These are phyloP conservation scores for Alcedo atthis DNA, from an alignment of 2,797 vertebrate species.

Conservation along the genomic window DNA sequence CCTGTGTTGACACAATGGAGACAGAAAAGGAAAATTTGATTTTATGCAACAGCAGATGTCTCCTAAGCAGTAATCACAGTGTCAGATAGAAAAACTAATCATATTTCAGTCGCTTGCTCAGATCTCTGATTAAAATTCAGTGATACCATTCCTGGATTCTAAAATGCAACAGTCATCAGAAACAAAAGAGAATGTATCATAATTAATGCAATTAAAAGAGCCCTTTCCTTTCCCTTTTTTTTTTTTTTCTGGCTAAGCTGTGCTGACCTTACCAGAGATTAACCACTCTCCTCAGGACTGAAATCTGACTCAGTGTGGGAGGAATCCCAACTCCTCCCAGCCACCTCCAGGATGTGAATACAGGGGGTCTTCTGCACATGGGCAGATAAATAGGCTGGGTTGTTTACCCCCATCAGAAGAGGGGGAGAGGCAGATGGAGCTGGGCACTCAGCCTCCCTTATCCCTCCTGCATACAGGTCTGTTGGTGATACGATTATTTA, in stretches of 20 bases:
- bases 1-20: conserved; percentile 20
- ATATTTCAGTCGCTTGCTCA: conserved; percentile 71
- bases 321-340: not conserved
- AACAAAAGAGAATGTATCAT: conserved; percentile 62
- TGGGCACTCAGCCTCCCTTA: not conserved
- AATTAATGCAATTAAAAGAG: conserved; percentile 60
- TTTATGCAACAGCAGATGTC: conserved; percentile 74
- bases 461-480: not conserved
- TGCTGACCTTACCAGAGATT: conserved; percentile 6
- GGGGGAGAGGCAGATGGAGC: conserved; percentile 16
- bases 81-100: conserved; percentile 74
- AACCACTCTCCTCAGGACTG: not conserved
- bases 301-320: not conserved
- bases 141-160: conserved; percentile 60
- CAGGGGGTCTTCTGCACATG: not conserved
- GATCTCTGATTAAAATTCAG: conserved; percentile 75
- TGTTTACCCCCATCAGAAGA: not conserved
- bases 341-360: not conserved
- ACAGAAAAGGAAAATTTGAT: conserved; percentile 55
- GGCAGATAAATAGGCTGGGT: not conserved
- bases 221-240: not conserved
- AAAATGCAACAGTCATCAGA: conserved; percentile 69
- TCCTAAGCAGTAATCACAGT: conserved; percentile 69
- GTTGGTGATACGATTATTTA: not conserved
- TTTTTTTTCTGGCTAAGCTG: not conserved